A percentile compares a stretch with the other conserved stretches of the same genome.
Conservation (phyloP, 2,797 vertebrate genomes). For the Calcarius lapponicus region DNA sequence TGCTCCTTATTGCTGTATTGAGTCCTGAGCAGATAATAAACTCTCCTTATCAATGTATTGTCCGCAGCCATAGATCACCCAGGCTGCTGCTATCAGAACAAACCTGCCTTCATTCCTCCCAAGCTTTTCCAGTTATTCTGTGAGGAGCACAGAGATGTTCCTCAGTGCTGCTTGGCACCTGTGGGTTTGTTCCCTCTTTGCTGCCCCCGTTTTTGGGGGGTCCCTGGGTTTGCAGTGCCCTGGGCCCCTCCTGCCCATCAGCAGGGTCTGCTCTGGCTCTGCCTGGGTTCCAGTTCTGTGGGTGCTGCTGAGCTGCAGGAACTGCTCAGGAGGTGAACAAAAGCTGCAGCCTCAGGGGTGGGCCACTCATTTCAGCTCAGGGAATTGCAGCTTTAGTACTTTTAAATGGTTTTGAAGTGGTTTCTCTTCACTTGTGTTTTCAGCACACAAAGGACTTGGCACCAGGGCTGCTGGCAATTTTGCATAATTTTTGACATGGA, state of each 20-base stretch:
- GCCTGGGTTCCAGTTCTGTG: background rate
- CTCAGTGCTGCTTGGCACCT: background rate
- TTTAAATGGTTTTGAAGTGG: background rate
- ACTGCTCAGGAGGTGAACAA: constrained; percentile 66
- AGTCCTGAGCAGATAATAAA: background rate
- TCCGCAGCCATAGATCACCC: background rate
- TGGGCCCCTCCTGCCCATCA: background rate
- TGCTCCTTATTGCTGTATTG: background rate
- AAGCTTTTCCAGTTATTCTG: background rate
- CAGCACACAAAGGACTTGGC: background rate
- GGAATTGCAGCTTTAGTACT: background rate
- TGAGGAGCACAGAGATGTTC: background rate
- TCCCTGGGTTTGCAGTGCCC: background rate
- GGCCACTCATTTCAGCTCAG: constrained; percentile 10
- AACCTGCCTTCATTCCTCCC: background rate
- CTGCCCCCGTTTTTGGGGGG: background rate
- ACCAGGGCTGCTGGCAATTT: background rate
- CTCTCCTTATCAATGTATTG: background rate
- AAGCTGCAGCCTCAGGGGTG: constrained; percentile 55
- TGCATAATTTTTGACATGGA: background rate
- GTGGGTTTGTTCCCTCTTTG: fast-evolving
- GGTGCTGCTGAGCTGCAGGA: constrained; percentile 58
- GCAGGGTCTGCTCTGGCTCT: constrained; percentile 32
- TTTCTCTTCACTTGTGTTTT: background rate
- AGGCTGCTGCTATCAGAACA: background rate